Percentiles rank a stretch among this genome's conserved stretches.
Evolutionary conservation across 2,797 vertebrate genomes (phyloP).

Genomic region (Thalassophryne amazonica): DNA sequence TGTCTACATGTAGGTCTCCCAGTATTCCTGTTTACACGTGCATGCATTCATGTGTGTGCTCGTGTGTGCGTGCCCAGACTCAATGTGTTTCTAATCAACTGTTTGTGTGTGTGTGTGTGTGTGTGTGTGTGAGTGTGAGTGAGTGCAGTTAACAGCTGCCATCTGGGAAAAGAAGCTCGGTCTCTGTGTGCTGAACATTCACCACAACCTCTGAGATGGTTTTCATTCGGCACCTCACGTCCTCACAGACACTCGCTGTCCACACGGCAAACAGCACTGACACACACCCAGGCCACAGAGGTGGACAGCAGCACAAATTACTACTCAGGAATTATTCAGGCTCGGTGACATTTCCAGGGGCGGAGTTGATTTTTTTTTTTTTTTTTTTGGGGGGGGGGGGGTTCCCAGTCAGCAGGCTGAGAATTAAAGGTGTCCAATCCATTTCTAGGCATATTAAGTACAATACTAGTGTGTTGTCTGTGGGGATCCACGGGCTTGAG

Average conservation of each 20-base stretch:
- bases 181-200: constrained; percentile 73
- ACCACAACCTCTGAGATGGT: too few species aligned
- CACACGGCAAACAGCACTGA: constrained; percentile 52
- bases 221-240: too few species aligned
- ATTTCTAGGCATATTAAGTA: too few species aligned
- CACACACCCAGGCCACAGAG: constrained; percentile 58
- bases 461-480: too few species aligned
- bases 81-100: constrained; percentile 84
- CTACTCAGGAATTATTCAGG: neutral
- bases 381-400: too few species aligned
- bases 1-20: neutral
- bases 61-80: constrained; percentile 65
- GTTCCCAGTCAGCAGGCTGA: too few species aligned
- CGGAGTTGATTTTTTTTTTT: neutral
- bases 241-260: constrained; percentile 43
- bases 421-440: too few species aligned
- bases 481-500: too few species aligned
- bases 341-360: neutral
- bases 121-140: constrained; percentile 69
- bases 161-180: constrained; percentile 79
- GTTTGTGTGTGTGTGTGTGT: constrained; percentile 73
- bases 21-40: constrained; percentile 3
- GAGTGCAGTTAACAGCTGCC: constrained; percentile 82
- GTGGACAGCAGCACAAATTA: constrained; percentile 24
- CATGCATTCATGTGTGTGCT: constrained; percentile 42